A percentile compares a stretch with the other conserved stretches of the same genome.
These are phyloP conservation scores for Epistrophella euchroma DNA, from an alignment of 2,888 invertebrate species.

Conservation along the genomic window DNA sequence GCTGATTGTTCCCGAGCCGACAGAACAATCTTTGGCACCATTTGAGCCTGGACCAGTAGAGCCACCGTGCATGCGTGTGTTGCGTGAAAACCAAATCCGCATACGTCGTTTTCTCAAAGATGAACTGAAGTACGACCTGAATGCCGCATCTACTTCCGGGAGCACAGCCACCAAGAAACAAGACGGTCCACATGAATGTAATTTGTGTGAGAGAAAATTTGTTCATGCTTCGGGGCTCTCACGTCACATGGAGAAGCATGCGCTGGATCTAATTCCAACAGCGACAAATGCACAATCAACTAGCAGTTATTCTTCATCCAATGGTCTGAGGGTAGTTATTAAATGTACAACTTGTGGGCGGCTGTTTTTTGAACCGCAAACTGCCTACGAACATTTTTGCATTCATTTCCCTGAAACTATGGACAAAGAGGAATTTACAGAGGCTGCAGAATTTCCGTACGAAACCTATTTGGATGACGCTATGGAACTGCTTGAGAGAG, in stretches of 20 bases:
- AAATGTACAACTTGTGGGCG: slow-evolving; percentile 82
- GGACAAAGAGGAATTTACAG: slow-evolving; percentile 76
- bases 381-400: slow-evolving; percentile 79
- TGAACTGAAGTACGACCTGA: slow-evolving; percentile 81
- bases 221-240: slow-evolving; percentile 82
- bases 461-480: slow-evolving; percentile 78
- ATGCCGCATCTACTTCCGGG: slow-evolving; percentile 61
- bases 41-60: slow-evolving; percentile 74
- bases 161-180: slow-evolving; percentile 76
- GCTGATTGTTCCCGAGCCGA: slow-evolving; percentile 74
- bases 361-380: slow-evolving; percentile 79
- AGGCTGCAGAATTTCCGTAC: slow-evolving; percentile 77
- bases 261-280: slow-evolving; percentile 81
- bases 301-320: slow-evolving; percentile 57
- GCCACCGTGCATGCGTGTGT: slow-evolving; percentile 79
- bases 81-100: slow-evolving; percentile 82
- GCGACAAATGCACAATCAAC: slow-evolving; percentile 44
- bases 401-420: slow-evolving; percentile 77
- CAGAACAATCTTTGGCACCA: slow-evolving; percentile 73
- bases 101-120: slow-evolving; percentile 82
- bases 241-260: slow-evolving; percentile 83
- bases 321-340: slow-evolving; percentile 79
- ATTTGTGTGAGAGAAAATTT: slow-evolving; percentile 83
- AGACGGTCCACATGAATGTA: slow-evolving; percentile 82
- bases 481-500: slow-evolving; percentile 72